Evolutionary conservation across 2,113 vertebrate genomes (phyloP).

Genomic region (Oryzias curvinotus): DNA sequence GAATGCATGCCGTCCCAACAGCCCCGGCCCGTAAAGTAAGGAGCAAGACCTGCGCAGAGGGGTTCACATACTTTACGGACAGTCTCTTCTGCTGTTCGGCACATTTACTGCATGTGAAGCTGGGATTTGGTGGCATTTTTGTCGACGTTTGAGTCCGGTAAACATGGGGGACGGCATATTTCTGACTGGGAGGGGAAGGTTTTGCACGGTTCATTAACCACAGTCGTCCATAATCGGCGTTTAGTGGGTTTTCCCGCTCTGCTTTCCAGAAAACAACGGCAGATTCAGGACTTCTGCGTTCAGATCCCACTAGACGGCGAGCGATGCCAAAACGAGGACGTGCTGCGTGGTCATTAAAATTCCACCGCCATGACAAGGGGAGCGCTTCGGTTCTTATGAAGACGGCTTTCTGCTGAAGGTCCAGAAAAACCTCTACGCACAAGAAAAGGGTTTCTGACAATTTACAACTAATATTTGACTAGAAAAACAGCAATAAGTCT

Average conservation of each 20-base stretch:
- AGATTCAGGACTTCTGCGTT: conserved; percentile 39
- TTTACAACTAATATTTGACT: conserved; percentile 1
- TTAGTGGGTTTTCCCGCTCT: conserved; percentile 39
- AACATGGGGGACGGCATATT: background rate
- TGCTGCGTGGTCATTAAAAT: conserved; percentile 68
- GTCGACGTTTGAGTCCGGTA: conserved; percentile 8
- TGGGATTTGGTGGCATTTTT: conserved; percentile 5
- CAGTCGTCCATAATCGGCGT: conserved; percentile 33
- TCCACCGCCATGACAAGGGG: conserved; percentile 62
- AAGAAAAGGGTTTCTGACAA: conserved; percentile 12
- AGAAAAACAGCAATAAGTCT: too few relatives aligned
- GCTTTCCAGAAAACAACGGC: conserved; percentile 35
- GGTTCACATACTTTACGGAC: too few relatives aligned
- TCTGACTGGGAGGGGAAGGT: conserved; percentile 25
- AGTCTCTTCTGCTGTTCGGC: background rate
- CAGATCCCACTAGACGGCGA: conserved; percentile 55
- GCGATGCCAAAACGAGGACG: conserved; percentile 64
- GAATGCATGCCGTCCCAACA: conserved; percentile 28
- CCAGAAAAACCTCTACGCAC: conserved; percentile 34
- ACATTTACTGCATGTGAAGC: background rate
- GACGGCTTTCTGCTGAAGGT: conserved; percentile 39
- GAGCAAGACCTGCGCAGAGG: conserved; percentile 18
- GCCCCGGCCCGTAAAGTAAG: conserved; percentile 40
- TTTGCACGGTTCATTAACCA: conserved; percentile 38
- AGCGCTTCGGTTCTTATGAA: conserved; percentile 62